These are phyloP conservation scores for Mustelus asterias DNA, from an alignment of 2,113 vertebrate genomes.

Conservation along the genomic window DNA sequence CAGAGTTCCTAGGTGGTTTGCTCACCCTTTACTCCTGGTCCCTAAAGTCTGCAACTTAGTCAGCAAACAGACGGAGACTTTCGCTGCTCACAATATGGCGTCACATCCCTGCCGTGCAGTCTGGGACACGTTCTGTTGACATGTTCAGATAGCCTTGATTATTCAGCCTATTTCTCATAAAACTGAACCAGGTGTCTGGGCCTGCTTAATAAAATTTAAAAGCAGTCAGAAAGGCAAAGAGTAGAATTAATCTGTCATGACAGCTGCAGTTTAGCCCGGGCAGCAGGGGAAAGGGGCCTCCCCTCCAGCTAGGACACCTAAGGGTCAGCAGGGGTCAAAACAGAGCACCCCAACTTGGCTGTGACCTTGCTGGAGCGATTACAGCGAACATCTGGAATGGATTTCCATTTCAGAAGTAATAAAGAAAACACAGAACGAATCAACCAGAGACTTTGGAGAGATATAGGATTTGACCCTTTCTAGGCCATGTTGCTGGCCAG, in stretches of 20 bases:
- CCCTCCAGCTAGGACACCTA: constrained; percentile 44
- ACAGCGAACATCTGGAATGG: constrained; percentile 57
- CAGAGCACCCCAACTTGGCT: constrained; percentile 51
- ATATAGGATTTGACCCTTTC: constrained; percentile 34
- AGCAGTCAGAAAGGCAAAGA: constrained; percentile 27
- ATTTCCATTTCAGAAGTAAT: constrained; percentile 56
- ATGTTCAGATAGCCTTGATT: background rate
- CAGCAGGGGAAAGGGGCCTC: constrained; percentile 41
- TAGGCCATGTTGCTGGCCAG: background rate
- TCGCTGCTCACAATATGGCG: background rate
- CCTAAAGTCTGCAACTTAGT: background rate
- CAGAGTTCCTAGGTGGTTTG: background rate
- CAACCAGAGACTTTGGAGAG: constrained; percentile 33
- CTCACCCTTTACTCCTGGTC: background rate
- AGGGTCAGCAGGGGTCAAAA: constrained; percentile 48
- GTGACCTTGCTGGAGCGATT: constrained; percentile 50
- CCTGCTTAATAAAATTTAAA: constrained; percentile 28
- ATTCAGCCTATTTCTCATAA: constrained; percentile 31
- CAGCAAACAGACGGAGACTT: background rate
- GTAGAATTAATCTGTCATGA: constrained; percentile 45
- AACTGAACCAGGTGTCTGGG: background rate
- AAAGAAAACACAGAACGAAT: constrained; percentile 50
- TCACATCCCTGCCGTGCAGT: background rate
- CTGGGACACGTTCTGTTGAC: constrained; percentile 14
- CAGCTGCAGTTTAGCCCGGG: background rate